Base-by-base conservation (phyloP, 2,113 vertebrate genomes). In the Plestiodon gilberti region DNA sequence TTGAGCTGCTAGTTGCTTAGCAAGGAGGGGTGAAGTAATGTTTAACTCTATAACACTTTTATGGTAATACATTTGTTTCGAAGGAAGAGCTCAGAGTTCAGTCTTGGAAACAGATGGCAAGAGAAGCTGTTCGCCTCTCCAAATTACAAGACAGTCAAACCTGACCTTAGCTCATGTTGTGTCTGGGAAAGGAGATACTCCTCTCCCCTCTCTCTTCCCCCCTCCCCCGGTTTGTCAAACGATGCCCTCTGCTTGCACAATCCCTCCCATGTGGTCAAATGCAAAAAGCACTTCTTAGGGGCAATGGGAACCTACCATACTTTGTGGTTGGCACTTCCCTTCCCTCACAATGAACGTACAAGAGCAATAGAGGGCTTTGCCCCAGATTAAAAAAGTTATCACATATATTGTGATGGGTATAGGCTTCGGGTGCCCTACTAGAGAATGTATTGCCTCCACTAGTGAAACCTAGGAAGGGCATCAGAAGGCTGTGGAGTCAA, bases 31-130 rank as follows among this genome's bases (percentile, higher is more conserved):
- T 13, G 25, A 0, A 92, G 83, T 95, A 95, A 96, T 94, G 76
- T 94, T 95, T 95, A 95, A 95, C 92, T 78, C 73, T 61, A 20
- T 84, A 89, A 85, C 80, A 84, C 84, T 95, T 95, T 94, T 95
- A 92, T 73, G 91, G 94, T 93, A 89, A 95, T 55, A 2, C 90
- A 93, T 74, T 89, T 55, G 64, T 22, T 1, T 84, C 23, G 62
- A 65, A 81, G 91, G 83, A 88, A 87, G 1, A 1, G 78, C 86
- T 43, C 83, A 78, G 64, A 65, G 62, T 69, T 57, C 83, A 78
- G 13, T 15, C 75, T 84, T 83, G 0, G 40, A 0, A 0, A 80
- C 85, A 48, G 43, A 48, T 48, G 43, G 43, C 43, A 48, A 8
- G 43, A 48, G 43, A 48, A 48, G 43, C 43, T n/a, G 25, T 43